Evolutionary conservation across 2,888 invertebrate genomes (phyloP), one percentile per base, ranked within the genome.

Genomic region (Polydrusus cervinus): DNA sequence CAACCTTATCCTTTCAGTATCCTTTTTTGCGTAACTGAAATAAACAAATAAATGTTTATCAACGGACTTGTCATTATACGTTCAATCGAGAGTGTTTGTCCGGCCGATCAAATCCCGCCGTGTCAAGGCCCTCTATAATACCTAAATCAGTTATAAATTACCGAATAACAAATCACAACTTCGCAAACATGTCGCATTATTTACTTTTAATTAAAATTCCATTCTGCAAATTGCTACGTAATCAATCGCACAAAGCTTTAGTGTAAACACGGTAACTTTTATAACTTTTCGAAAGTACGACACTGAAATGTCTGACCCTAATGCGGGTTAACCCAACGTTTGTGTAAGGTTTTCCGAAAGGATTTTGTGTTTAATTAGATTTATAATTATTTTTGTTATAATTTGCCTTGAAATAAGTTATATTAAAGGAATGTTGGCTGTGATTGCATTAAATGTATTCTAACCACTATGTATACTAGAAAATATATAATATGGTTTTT

Each of bases 131-230:
- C n/a, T n/a, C 10, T 43, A n/a, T n/a, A 43, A 47, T n/a, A 16
- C 47, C 16, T 47, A 47, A 45, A 16, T 14, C 47, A 43, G 1
- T 47, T 16, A 14, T 16, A 16, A 16, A 47, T 47, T 47, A 47
- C 16, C 47, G 16, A 16, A 51, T 20, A 49, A 20, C 51, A 51
- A 51, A 20, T 51, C 20, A 20, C 18, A 10, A 51, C 7, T 20
- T 51, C n/a, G 3, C 18, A 51, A 51, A 51, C 51, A 51, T 51
- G 51, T 51, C 51, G 13, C 13, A 20, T 18, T 51, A 20, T 51
- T 51, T 51, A 51, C 51, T 18, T 51, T 51, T 51, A 51, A 51
- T 51, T 51, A 51, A 51, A 51, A 51, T 51, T 51, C 20, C 18
- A 20, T 51, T 11, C 20, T 10, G 51, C 51, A 51, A 51, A 51